Base-by-base conservation (phyloP, 2,888 invertebrate species). In the Ligdia adustata region DNA sequence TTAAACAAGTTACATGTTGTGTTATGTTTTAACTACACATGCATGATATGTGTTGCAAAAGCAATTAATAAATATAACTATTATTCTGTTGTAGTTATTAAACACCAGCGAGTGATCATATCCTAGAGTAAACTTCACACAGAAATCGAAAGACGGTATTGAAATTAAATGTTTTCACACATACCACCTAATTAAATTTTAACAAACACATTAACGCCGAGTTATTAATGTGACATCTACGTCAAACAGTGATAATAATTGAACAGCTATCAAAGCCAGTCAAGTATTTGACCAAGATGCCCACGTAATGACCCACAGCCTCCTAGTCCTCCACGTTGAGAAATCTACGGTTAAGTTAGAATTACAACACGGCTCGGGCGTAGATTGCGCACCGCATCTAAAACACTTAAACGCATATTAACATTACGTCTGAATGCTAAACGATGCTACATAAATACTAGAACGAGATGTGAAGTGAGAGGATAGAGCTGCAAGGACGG, bases 401-500 rank as follows among this genome's bases (percentile, higher is more conserved):
- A 40, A 40, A 35, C 40, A 29, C 34, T 44, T 38, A 16, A 18
- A 31, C 24, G 32, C 18, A 29, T 34, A 34, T 39, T 34, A 39
- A 35, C 34, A 31, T 35, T 40, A 24, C 24, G 13, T n/a, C 24
- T 34, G 40, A 18, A 35, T 35, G 27, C 29, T 29, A 27, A 41
- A 13, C 29, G 29, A 18, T 24, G 13, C 14, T 37, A 18, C 18
- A 29, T 41, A 22, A 22, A 22, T 22, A 7, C 22, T 31, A 35
- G 26, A 2, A 26, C 38, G 14, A 39, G 18, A 41, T 26, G 31
- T n/a, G 35, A 47, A 47, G 35, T 47, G 41, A 47, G 47, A 35
- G 31, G 35, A 41, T 40, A 59, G 61, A 45, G 61, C 57, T 52
- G 52, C 50, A 49, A 12, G 24, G 37, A 27, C 24, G 20, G 26